A percentile compares a stretch with the other conserved stretches of the same genome.
Evolutionary conservation across 1,140 invertebrate genomes (phyloP).

Genomic region (Danaus melanippus): DNA sequence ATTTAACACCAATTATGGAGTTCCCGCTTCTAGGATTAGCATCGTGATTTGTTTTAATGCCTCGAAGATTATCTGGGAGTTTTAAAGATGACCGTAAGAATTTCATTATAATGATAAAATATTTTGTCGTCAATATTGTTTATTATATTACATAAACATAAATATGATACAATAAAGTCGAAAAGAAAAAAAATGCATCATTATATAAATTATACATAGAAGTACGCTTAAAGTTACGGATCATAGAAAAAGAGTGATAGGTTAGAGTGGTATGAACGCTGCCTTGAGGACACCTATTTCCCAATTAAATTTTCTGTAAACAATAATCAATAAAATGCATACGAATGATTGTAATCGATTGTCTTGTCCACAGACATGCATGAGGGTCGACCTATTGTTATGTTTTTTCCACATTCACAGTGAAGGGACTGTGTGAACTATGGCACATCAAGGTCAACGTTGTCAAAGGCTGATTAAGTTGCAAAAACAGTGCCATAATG

Average conservation of each 20-base stretch:
- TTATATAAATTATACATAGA: too few relatives aligned
- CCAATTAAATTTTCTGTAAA: constrained; percentile 51
- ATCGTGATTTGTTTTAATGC: constrained; percentile 33
- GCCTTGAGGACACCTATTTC: constrained; percentile 47
- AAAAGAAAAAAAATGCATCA: background rate
- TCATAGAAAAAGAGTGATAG: too few relatives aligned
- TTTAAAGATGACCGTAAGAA: background rate
- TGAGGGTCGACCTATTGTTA: constrained; percentile 55
- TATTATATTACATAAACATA: background rate
- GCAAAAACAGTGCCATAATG: constrained; percentile 31
- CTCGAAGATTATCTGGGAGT: constrained; percentile 2
- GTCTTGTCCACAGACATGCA: constrained; percentile 52
- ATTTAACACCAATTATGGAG: constrained; percentile 70
- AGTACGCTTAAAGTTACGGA: too few relatives aligned
- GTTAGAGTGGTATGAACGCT: background rate
- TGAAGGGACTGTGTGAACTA: constrained; percentile 68
- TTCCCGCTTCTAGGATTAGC: constrained; percentile 52
- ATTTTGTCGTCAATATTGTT: constrained; percentile 1
- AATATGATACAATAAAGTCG: background rate
- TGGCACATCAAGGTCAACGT: constrained; percentile 55
- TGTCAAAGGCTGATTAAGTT: constrained; percentile 56
- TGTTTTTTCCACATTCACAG: constrained; percentile 63
- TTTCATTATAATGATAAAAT: background rate
- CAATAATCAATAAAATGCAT: constrained; percentile 65
- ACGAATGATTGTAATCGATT: constrained; percentile 57